These are phyloP conservation scores for Asteroscopus sphinx DNA, from an alignment of 2,888 invertebrate species.

Conservation along the genomic window DNA sequence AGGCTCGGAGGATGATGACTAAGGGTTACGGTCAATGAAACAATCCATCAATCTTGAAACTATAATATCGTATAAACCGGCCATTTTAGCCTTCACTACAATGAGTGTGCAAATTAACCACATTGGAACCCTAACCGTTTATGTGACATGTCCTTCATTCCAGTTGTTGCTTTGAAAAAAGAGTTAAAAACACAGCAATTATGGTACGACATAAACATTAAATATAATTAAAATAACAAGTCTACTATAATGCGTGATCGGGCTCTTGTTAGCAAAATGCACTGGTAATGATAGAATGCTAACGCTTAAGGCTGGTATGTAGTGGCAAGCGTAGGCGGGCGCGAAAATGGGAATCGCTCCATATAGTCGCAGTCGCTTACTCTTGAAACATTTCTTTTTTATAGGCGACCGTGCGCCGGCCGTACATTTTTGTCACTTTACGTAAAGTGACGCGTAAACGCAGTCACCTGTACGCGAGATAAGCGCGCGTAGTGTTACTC, in stretches of 20 bases:
- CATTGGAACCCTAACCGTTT: constrained; percentile 14
- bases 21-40: neutral
- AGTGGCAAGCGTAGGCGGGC: constrained; percentile 4
- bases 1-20: too few relatives aligned
- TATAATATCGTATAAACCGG: neutral
- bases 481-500: constrained; percentile 14
- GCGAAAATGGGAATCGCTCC: neutral
- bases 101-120: constrained; percentile 18
- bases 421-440: constrained; percentile 26
- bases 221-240: constrained; percentile 50
- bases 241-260: constrained; percentile 33
- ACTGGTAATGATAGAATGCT: constrained; percentile 15
- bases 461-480: constrained; percentile 38
- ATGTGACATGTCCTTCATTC: constrained; percentile 22
- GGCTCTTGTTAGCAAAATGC: constrained; percentile 21
- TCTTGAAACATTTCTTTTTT: neutral
- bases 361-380: neutral
- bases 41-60: neutral
- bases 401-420: neutral
- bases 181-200: constrained; percentile 39
- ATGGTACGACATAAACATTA: constrained; percentile 30
- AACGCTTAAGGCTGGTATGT: neutral
- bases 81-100: constrained; percentile 12
- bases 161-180: constrained; percentile 31
- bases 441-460: constrained; percentile 14